Conservation (phyloP, 2,888 invertebrate genomes). For the Sericinus montela region DNA sequence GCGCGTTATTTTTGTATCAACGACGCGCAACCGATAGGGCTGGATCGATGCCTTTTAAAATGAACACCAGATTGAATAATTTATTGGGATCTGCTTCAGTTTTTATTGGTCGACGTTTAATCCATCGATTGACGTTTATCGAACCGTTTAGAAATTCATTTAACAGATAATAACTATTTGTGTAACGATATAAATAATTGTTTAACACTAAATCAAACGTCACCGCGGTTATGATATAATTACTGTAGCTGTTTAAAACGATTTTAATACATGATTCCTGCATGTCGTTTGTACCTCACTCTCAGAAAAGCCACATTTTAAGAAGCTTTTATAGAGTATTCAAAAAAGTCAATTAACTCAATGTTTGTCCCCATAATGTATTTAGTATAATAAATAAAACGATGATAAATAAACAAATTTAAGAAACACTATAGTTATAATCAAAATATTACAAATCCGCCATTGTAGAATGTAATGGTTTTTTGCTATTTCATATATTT, state of each 20-base stretch:
- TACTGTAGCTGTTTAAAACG: background rate
- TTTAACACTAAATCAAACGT: conserved; percentile 13
- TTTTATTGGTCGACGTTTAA: conserved; percentile 43
- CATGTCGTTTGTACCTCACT: too few relatives aligned
- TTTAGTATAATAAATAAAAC: too few relatives aligned
- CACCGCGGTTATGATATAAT: conserved; percentile 3
- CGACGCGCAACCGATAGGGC: conserved; percentile 36
- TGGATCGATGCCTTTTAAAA: conserved; percentile 63
- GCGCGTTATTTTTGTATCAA: conserved; percentile 34
- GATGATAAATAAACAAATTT: too few relatives aligned
- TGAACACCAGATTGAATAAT: conserved; percentile 51
- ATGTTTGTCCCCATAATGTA: too few relatives aligned
- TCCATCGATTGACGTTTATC: conserved; percentile 37
- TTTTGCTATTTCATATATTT: too few relatives aligned
- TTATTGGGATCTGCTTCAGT: conserved; percentile 45
- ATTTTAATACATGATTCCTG: too few relatives aligned
- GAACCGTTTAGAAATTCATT: conserved; percentile 37
- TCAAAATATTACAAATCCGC: too few relatives aligned
- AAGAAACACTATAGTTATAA: too few relatives aligned
- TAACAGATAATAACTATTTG: conserved; percentile 25
- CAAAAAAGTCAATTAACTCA: too few relatives aligned
- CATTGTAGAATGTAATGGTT: too few relatives aligned
- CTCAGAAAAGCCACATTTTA: too few relatives aligned
- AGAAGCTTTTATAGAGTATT: too few relatives aligned
- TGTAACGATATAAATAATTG: conserved; percentile 23